Base-by-base conservation (phyloP, 1,140 invertebrate species). In the Cryptotermes secundus region DNA sequence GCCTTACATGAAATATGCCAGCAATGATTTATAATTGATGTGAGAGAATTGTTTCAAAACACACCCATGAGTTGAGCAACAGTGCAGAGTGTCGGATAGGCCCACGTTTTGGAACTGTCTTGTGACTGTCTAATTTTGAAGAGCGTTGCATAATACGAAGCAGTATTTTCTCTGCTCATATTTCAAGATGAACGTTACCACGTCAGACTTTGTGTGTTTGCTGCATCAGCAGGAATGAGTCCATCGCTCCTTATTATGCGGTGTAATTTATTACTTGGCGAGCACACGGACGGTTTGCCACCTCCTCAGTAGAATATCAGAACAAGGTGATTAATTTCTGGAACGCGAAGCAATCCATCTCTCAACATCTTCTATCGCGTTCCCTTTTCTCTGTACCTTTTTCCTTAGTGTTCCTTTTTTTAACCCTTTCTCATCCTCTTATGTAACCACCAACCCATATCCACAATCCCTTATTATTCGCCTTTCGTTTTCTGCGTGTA, bases 241-340 rank as follows among this genome's bases (percentile, higher is more conserved):
- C 81, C 81, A 82, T 82, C 81, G 38, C n/a, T 49, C 42, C 38
- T 82, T 38, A 82, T 82, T 82, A 82, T 45, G 81, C 42, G 36
- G 35, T 45, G 81, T 82, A 82, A 82, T 82, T 82, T 38, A 82
- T 82, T 38, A 82, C 81, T 82, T n/a, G 16, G 81, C 81, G 26
- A 80, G 34, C 80, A 26, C 34, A 22, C 80, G 34, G 80, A 35
- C 36, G 80, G 26, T 72, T 31, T 31, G n/a, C 59, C 59, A 72
- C 59, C 59, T 72, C 59, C 59, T 31, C 59, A 72, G 59, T 72
- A 26, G 59, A 72, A 72, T 72, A 72, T 45, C 38, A 45, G 36
- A 45, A 82, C 38, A 42, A 82, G 35, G 81, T 82, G 81, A 82
- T 82, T 82, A 82, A 82, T 82, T 82, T 82, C 81, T 45, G n/a